phyloP scores from a whole-genome alignment of 2,113 vertebrate species.

The human (Homo sapiens) region GRCh38 chr6:133206001-133206500 shows the following conservation, averaged over 20 bases:
- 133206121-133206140: slow-evolving; percentile 38
- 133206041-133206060: neutral
- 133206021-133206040: neutral
- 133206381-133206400: neutral
- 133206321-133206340: neutral
- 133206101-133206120: neutral
- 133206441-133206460: neutral
- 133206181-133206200: slow-evolving; percentile 2
- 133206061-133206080: slow-evolving; percentile 16
- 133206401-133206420: neutral
- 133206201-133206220: neutral
- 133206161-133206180: neutral
- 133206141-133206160: neutral
- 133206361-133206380: neutral
- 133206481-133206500: neutral
- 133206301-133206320: neutral
- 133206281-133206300: neutral
- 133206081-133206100: neutral
- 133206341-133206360: neutral
- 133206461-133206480: neutral
- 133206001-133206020: neutral
- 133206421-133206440: neutral
- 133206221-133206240: neutral
- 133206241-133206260: neutral
- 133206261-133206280: neutral